Evolutionary conservation across 2,797 vertebrate genomes (phyloP).

Genomic region (Oryzias sinensis): DNA sequence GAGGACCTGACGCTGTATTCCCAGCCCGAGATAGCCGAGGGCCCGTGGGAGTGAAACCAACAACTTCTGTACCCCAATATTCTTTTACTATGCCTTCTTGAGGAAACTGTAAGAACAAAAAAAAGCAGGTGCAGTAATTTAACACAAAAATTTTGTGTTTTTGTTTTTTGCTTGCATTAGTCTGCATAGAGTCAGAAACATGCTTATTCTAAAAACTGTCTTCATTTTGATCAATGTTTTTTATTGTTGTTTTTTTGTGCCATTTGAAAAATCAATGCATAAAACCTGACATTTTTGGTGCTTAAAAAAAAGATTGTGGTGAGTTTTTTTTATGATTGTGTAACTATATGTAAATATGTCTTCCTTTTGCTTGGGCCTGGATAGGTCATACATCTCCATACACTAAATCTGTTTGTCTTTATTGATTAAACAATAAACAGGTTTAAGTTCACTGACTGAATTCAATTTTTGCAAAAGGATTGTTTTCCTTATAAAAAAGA

Average conservation of each 20-base stretch:
- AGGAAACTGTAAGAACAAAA: not conserved
- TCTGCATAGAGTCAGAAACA: not conserved
- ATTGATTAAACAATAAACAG: constrained; percentile 12
- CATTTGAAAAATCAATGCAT: not conserved
- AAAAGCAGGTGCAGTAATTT: not conserved
- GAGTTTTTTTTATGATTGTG: no score
- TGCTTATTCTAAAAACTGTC: not conserved
- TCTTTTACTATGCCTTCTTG: not conserved
- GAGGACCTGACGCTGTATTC: constrained; percentile 70
- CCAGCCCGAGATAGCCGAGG: constrained; percentile 45
- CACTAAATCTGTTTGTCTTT: not conserved
- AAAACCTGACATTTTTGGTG: constrained; percentile 19
- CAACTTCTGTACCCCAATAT: not conserved
- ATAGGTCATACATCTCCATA: not conserved
- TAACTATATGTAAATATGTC: no score
- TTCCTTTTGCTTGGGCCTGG: constrained; percentile 1
- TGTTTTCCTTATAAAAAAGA: not conserved
- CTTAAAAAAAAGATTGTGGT: constrained; percentile 3
- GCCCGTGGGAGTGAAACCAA: constrained; percentile 58
- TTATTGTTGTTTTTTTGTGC: not conserved
- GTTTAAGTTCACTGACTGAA: not conserved
- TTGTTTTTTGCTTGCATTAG: not conserved
- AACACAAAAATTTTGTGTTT: not conserved
- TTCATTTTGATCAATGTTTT: not conserved
- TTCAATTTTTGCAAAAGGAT: not conserved